Evolutionary conservation across 1,140 invertebrate genomes (phyloP).

Genomic region (Pseudomyrmex dendroicus): DNA sequence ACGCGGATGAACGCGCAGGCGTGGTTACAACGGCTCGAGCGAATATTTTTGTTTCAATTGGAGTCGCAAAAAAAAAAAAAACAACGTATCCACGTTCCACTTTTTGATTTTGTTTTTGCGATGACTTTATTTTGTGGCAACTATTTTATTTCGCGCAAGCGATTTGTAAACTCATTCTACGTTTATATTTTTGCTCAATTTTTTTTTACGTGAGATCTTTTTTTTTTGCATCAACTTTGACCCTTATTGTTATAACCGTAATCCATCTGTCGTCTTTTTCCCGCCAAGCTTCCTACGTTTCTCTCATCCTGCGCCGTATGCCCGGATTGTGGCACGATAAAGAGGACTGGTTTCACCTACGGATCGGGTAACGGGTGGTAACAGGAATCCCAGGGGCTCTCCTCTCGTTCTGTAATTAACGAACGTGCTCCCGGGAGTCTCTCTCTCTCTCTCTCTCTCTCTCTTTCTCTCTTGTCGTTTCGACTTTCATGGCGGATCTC

Average conservation of each 20-base stretch:
- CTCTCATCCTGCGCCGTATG: background rate
- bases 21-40: background rate
- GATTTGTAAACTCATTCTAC: background rate
- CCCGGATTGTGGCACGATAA: constrained; percentile 18
- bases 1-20: background rate
- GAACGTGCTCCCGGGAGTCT: constrained; percentile 42
- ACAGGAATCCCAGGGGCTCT: constrained; percentile 54
- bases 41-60: constrained; percentile 9
- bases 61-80: constrained; percentile 9
- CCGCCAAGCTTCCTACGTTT: background rate
- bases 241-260: constrained; percentile 26
- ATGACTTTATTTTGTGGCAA: background rate
- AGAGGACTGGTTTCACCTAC: constrained; percentile 47
- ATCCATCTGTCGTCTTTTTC: constrained; percentile 14
- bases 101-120: too few relatives aligned
- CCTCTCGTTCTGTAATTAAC: constrained; percentile 48
- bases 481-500: constrained; percentile 57
- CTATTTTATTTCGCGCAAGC: too few relatives aligned
- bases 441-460: background rate
- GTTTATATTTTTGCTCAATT: constrained; percentile 1
- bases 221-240: constrained; percentile 13
- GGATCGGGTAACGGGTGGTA: constrained; percentile 49
- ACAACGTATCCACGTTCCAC: background rate
- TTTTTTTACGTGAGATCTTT: background rate
- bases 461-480: constrained; percentile 27